Percentiles rank a stretch among this genome's conserved stretches.
phyloP scores from a whole-genome alignment of 2,888 invertebrate species.

The Dendrolimus pini region DNA sequence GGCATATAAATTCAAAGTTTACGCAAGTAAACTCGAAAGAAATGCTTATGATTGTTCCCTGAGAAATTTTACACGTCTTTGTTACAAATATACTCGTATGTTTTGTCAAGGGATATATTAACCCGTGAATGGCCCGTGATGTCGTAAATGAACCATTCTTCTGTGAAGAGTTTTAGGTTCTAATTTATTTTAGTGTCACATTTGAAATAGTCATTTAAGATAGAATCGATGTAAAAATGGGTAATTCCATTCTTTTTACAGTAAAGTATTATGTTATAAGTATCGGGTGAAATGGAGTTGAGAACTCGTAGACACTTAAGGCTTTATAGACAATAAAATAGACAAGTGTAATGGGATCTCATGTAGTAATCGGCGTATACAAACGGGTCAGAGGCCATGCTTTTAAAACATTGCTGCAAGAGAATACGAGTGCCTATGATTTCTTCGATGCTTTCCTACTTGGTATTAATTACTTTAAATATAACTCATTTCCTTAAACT shows the following conservation, averaged over 20 bases:
- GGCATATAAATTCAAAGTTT: conserved; percentile 41
- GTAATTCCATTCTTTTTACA: conserved; percentile 25
- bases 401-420: conserved; percentile 6
- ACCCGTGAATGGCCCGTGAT: conserved; percentile 46
- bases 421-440: not conserved
- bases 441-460: too few species aligned
- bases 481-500: too few species aligned
- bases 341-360: conserved; percentile 58
- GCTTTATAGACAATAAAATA: conserved; percentile 65
- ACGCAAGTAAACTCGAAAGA: too few species aligned
- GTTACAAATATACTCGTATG: conserved; percentile 49
- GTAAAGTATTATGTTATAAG: conserved; percentile 31
- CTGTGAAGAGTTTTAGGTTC: conserved; percentile 38
- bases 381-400: conserved; percentile 44
- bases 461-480: too few species aligned
- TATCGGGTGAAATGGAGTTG: conserved; percentile 27
- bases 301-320: conserved; percentile 51
- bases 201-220: conserved; percentile 35
- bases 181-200: conserved; percentile 42
- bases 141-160: conserved; percentile 57
- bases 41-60: conserved; percentile 11
- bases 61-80: conserved; percentile 69
- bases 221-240: conserved; percentile 31
- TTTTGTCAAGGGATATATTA: conserved; percentile 49
- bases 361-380: conserved; percentile 35